These are phyloP conservation scores for Venustoraphidia nigricollis DNA, from an alignment of 2,888 invertebrate genomes.

Conservation along the genomic window DNA sequence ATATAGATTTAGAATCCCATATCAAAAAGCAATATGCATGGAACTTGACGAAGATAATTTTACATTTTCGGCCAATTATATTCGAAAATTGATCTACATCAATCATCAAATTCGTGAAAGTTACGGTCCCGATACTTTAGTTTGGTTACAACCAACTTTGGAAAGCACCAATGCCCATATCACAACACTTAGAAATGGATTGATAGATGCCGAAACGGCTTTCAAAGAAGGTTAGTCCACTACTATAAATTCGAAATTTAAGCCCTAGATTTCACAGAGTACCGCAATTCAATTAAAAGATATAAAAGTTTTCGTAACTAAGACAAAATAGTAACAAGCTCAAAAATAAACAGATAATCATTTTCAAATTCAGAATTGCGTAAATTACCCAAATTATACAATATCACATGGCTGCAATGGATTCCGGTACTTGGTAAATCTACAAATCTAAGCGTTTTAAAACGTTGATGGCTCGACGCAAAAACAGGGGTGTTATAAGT, in stretches of 20 bases:
- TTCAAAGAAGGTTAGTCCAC: constrained; percentile 14
- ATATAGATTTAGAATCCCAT: constrained; percentile 32
- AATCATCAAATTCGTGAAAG: constrained; percentile 33
- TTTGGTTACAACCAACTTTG: constrained; percentile 23
- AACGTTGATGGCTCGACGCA: no score
- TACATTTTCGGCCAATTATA: constrained; percentile 30
- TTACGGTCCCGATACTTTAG: constrained; percentile 35
- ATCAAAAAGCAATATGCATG: constrained; percentile 35
- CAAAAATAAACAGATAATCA: no score
- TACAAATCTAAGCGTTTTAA: no score
- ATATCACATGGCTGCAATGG: no score
- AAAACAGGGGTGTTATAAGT: no score
- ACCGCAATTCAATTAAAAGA: no score
- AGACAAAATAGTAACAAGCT: no score
- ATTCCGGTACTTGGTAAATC: no score
- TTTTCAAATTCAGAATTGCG: no score
- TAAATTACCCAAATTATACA: no score
- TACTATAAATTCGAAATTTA: not conserved
- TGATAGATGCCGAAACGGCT: constrained; percentile 18
- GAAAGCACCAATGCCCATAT: constrained; percentile 19
- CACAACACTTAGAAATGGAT: constrained; percentile 15
- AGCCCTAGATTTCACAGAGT: no score
- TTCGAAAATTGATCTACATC: constrained; percentile 37
- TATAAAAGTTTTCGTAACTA: no score
- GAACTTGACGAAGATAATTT: constrained; percentile 37